These are phyloP conservation scores for Lithophane semibrunnea DNA, from an alignment of 2,888 invertebrate species.

Conservation along the genomic window DNA sequence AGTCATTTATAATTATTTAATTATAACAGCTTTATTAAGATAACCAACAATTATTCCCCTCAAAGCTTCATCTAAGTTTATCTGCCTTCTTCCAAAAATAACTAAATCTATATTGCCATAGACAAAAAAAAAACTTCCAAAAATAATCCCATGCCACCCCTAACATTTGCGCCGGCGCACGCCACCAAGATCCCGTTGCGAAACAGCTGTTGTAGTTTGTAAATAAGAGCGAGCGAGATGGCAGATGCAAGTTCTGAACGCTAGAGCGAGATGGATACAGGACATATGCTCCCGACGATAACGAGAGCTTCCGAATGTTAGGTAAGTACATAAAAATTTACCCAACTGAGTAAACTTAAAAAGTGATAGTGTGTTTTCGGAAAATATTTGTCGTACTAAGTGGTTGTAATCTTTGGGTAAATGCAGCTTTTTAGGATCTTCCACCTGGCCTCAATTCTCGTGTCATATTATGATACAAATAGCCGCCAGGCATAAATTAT, in stretches of 20 bases:
- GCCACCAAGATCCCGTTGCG: conserved; percentile 81
- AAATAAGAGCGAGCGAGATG: conserved; percentile 72
- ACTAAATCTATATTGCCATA: conserved; percentile 2
- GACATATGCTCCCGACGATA: conserved; percentile 58
- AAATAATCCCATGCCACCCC: conserved; percentile 63
- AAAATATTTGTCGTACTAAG: conserved; percentile 45
- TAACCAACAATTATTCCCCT: neutral
- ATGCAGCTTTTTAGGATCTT: conserved; percentile 5
- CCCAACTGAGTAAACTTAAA: conserved; percentile 51
- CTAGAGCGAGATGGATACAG: conserved; percentile 56
- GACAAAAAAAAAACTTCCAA: conserved; percentile 5
- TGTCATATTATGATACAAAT: neutral
- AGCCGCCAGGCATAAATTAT: neutral
- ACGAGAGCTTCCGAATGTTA: conserved; percentile 46
- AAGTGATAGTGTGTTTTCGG: conserved; percentile 41
- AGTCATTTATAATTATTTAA: too few species aligned
- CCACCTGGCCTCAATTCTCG: conserved; percentile 10
- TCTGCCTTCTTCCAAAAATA: conserved; percentile 1
- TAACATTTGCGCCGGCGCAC: conserved; percentile 74
- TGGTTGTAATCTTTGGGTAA: conserved; percentile 24
- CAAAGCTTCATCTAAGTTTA: neutral
- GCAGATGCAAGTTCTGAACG: conserved; percentile 22
- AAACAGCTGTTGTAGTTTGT: conserved; percentile 84
- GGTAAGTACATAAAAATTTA: conserved; percentile 44
- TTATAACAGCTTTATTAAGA: too few species aligned